Evolutionary conservation across 1,140 invertebrate genomes (phyloP).

Genomic region (Lasioglossum albipes): DNA sequence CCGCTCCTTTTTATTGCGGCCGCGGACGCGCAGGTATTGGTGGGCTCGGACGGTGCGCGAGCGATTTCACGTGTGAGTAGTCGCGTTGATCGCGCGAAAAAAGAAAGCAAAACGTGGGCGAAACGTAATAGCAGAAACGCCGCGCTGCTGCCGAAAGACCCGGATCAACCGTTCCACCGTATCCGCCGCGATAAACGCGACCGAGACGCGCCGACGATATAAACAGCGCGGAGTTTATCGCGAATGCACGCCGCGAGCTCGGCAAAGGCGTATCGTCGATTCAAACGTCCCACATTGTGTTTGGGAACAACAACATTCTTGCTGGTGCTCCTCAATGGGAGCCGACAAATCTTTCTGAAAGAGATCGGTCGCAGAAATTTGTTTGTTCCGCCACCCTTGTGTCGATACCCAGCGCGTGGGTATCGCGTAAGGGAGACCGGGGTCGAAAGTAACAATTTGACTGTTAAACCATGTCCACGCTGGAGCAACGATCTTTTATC

Average conservation of each 20-base stretch:
- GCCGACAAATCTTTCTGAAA: no score
- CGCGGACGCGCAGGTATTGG: conserved; percentile 36
- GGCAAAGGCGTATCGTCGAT: background rate
- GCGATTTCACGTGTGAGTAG: conserved; percentile 64
- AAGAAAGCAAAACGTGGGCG: conserved; percentile 47
- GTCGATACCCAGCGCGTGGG: no score
- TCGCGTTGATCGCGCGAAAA: conserved; percentile 61
- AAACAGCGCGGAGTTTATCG: conserved; percentile 15
- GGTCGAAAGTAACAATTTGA: no score
- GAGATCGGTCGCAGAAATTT: no score
- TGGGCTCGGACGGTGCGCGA: conserved; percentile 22
- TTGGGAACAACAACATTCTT: no score
- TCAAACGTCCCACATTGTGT: no score
- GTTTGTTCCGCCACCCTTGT: no score
- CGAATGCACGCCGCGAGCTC: background rate
- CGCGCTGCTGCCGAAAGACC: background rate
- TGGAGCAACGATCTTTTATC: no score
- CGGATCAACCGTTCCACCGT: conserved; percentile 4
- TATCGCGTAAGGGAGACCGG: no score
- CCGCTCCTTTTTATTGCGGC: conserved; percentile 40
- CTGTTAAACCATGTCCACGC: no score
- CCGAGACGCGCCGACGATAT: background rate
- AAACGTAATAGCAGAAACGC: conserved; percentile 58
- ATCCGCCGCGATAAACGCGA: conserved; percentile 8
- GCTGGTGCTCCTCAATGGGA: no score